A percentile compares a stretch with the other conserved stretches of the same genome.
Evolutionary conservation across 2,797 vertebrate species (phyloP).

Genomic region (Florisuga fusca): DNA sequence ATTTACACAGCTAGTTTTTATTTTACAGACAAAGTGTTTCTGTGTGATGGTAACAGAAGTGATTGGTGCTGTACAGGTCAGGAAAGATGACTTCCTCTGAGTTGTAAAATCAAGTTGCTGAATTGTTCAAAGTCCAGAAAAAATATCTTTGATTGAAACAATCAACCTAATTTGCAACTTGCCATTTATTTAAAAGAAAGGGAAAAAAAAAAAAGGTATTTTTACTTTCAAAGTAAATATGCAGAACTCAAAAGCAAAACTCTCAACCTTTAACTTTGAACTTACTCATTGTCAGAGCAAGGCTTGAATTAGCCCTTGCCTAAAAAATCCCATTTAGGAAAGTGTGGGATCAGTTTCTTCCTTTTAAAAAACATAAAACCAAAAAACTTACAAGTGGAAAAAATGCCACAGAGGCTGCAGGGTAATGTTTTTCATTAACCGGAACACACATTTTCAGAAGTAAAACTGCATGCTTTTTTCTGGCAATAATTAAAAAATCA

Average conservation of each 20-base stretch:
- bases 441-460: slow-evolving; percentile 47
- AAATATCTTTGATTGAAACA: background rate
- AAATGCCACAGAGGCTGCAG: slow-evolving; percentile 36
- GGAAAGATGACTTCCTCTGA: background rate
- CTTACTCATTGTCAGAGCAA: background rate
- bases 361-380: background rate
- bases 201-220: background rate
- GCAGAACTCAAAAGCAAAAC: background rate
- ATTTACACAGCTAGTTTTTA: background rate
- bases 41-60: background rate
- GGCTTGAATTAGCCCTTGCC: background rate
- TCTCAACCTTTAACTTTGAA: background rate
- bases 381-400: slow-evolving; percentile 38
- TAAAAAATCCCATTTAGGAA: slow-evolving; percentile 6
- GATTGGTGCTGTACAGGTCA: background rate
- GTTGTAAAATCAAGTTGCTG: background rate
- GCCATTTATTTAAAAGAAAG: background rate
- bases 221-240: background rate
- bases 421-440: slow-evolving; percentile 65
- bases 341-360: background rate
- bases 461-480: slow-evolving; percentile 54
- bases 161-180: background rate
- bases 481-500: slow-evolving; percentile 64
- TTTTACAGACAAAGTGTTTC: background rate
- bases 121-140: background rate